Evolutionary conservation across 2,113 vertebrate species (phyloP), one percentile per base, ranked within the genome.

Genomic region (Trichechus manatus): DNA sequence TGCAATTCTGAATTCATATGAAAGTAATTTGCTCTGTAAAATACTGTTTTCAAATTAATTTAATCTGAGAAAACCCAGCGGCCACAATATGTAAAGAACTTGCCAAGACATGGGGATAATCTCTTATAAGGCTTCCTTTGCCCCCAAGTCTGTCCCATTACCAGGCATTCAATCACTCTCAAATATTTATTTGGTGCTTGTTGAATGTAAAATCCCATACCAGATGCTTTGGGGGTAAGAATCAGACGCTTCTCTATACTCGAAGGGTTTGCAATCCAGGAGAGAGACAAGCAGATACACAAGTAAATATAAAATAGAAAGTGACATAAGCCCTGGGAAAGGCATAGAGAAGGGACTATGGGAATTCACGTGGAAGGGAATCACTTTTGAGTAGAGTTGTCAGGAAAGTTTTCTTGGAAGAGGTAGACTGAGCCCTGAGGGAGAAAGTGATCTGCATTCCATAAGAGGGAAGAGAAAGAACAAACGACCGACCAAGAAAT

Each of bases 1-100:
- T 88, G 53, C 36, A 88, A 50, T 47, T 68, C n/a, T 92, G 44
- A 74, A 93, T 90, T 95, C 90, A 90, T 64, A 31, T 82, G 93
- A 95, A 96, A 92, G 44, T 80, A 80, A 89, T 86, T 92, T 92
- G 36, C 23, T 79, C 72, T n/a, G 31, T 50, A 97, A 95, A 83
- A 33, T 4, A 63, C 63, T 74, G 31, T 74, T 93, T 56, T 63
- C 44, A 50, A 64, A 95, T 94, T 84, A 74, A 85, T 94, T 84
- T 94, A 61, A 88, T 72, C 84, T 91, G 88, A 91, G 83, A 59
- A 88, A 83, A 84, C 78, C 79, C 20, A 97, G 68, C 50, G 70
- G 50, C 8, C 39, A 53, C 10, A 56, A 68, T 66, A 50, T 33
- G 72, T 83, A 91, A 93, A 86, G 20, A 83, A 83, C 29, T 42